Conservation (phyloP, 1,140 invertebrate genomes). For the Eufriesea mexicana region DNA sequence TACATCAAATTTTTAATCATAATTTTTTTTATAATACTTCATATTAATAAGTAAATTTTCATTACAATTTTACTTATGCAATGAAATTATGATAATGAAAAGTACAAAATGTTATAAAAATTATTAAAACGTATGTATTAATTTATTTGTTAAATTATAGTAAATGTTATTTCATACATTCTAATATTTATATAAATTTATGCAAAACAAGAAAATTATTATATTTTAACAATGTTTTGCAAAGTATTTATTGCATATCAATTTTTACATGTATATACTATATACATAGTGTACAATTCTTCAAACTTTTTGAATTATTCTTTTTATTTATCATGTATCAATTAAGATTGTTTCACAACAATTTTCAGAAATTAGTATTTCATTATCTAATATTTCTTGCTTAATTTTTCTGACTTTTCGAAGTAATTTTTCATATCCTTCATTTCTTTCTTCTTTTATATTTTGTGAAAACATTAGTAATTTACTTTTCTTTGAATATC, state of each 20-base stretch:
- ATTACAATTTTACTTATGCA: not conserved
- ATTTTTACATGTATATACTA: not conserved
- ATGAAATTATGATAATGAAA: not conserved
- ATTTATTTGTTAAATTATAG: no score
- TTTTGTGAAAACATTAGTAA: not conserved
- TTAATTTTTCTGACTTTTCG: constrained; percentile 55
- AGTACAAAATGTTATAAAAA: not conserved
- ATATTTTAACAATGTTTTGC: not conserved
- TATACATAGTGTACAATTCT: not conserved
- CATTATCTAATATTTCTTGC: constrained; percentile 8
- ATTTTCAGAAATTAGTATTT: not conserved
- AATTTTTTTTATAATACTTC: not conserved
- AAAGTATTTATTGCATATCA: not conserved
- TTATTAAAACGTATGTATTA: no score
- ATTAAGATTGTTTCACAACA: not conserved
- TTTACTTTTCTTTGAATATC: constrained; percentile 16
- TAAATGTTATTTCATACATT: no score
- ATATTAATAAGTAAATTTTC: not conserved
- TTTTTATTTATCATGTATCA: not conserved
- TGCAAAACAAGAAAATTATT: not conserved
- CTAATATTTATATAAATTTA: no score
- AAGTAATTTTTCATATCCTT: constrained; percentile 57
- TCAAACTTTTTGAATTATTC: not conserved
- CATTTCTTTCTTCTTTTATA: constrained; percentile 17
- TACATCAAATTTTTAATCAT: not conserved